Percentiles rank a stretch among this genome's conserved stretches.
These are phyloP conservation scores for Caenorhabditis japonica DNA, from an alignment of 2,888 invertebrate species.

Conservation along the genomic window DNA sequence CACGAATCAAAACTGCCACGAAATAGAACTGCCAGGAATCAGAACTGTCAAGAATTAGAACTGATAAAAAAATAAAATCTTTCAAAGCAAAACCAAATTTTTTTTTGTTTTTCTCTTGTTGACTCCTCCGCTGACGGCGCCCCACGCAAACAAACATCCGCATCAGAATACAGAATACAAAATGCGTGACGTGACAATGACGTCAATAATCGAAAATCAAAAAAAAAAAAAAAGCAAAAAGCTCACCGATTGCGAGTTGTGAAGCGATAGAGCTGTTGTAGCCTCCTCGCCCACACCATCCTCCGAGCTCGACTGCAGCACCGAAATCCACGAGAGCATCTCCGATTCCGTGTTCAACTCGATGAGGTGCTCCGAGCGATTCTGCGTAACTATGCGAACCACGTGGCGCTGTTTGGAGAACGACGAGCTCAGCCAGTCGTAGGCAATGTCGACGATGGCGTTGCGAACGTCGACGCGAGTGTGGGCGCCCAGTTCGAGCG, in stretches of 20 bases:
- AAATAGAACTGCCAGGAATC: too few relatives aligned
- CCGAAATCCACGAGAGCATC: conserved; percentile 65
- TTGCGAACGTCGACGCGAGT: conserved; percentile 61
- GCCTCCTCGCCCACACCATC: conserved; percentile 7
- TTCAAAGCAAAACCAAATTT: too few relatives aligned
- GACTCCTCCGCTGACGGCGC: too few relatives aligned
- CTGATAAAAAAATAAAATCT: too few relatives aligned
- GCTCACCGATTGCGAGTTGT: conserved; percentile 56
- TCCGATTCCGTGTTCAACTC: conserved; percentile 61
- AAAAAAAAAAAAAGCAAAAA: not conserved
- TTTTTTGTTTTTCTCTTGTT: too few relatives aligned
- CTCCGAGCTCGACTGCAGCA: conserved; percentile 58
- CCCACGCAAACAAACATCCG: not conserved
- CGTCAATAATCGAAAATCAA: not conserved
- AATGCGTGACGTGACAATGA: conserved; percentile 17
- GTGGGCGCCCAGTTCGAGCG: conserved; percentile 39
- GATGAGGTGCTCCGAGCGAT: conserved; percentile 58
- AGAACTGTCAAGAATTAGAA: too few relatives aligned
- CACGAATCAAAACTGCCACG: too few relatives aligned
- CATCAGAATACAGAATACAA: conserved; percentile 4
- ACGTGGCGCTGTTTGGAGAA: conserved; percentile 58
- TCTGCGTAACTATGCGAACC: conserved; percentile 59
- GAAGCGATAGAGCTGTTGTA: conserved; percentile 17
- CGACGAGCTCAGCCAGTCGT: conserved; percentile 58
- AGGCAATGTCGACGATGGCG: conserved; percentile 65